Evolutionary conservation across 2,797 vertebrate genomes (phyloP).

Genomic region (Morelia viridis): DNA sequence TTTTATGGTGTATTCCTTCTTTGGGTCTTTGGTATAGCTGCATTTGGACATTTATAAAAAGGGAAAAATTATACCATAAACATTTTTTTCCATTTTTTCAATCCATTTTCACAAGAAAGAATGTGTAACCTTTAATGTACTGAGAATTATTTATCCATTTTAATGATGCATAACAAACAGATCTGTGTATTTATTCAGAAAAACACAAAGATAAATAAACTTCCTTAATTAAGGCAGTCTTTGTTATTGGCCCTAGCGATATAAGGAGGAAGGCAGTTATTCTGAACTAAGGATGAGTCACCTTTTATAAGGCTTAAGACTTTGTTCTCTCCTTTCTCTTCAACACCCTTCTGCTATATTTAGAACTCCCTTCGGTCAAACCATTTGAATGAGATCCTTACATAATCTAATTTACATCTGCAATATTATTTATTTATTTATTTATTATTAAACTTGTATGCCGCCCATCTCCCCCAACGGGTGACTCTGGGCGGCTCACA

Average conservation of each 20-base stretch:
- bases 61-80: slow-evolving; percentile 37
- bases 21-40: slow-evolving; percentile 28
- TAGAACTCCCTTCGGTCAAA: slow-evolving; percentile 52
- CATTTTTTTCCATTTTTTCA: slow-evolving; percentile 13
- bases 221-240: slow-evolving; percentile 43
- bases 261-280: slow-evolving; percentile 43
- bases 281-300: slow-evolving; percentile 58
- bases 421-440: background rate
- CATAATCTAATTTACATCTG: slow-evolving; percentile 55
- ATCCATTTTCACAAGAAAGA: slow-evolving; percentile 25
- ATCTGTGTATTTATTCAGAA: slow-evolving; percentile 26
- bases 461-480: too few relatives aligned
- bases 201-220: slow-evolving; percentile 37
- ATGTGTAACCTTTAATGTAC: slow-evolving; percentile 31
- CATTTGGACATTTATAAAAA: slow-evolving; percentile 29
- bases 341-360: slow-evolving; percentile 49
- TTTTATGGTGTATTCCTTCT: slow-evolving; percentile 16
- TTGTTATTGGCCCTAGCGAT: slow-evolving; percentile 43
- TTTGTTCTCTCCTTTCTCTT: slow-evolving; percentile 17
- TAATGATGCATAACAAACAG: slow-evolving; percentile 32
- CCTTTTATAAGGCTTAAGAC: slow-evolving; percentile 35
- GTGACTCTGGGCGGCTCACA: too few relatives aligned
- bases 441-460: too few relatives aligned
- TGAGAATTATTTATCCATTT: slow-evolving; percentile 1
- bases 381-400: slow-evolving; percentile 37